Evolutionary conservation across 2,113 vertebrate genomes (phyloP).

Genomic region (Scomber colias): DNA sequence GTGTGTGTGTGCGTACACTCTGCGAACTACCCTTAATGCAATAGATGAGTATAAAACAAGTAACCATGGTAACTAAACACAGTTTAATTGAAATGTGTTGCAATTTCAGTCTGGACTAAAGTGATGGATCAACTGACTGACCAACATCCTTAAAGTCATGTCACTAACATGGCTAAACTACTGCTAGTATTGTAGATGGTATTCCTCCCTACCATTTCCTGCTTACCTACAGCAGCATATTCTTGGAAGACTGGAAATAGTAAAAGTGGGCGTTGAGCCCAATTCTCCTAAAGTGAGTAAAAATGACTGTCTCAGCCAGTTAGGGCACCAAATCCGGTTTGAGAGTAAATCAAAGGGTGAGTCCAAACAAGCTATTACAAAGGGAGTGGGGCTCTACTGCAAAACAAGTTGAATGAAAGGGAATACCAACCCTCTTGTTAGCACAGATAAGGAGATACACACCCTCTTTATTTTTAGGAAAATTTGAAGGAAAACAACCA

Average conservation of each 20-base stretch:
- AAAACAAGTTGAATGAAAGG: slow-evolving; percentile 45
- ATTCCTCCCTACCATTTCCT: slow-evolving; percentile 14
- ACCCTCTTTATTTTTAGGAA: slow-evolving; percentile 40
- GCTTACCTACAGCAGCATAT: slow-evolving; percentile 39
- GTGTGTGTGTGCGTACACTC: too few relatives aligned
- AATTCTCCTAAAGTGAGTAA: slow-evolving; percentile 19
- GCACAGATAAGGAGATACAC: slow-evolving; percentile 35
- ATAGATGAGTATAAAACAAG: too few relatives aligned
- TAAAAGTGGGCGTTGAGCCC: slow-evolving; percentile 39
- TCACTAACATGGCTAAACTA: neutral
- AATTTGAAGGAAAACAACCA: slow-evolving; percentile 37
- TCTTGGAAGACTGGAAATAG: slow-evolving; percentile 26
- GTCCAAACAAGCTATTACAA: slow-evolving; percentile 54
- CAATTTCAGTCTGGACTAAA: neutral
- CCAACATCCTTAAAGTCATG: neutral
- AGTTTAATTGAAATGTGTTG: neutral
- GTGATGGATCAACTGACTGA: neutral
- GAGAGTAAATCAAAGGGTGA: slow-evolving; percentile 26
- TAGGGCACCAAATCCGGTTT: slow-evolving; percentile 36
- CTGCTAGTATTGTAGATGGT: neutral
- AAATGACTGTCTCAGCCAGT: slow-evolving; percentile 4
- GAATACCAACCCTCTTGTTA: slow-evolving; percentile 38
- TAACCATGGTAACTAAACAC: too few relatives aligned
- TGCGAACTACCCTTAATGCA: too few relatives aligned
- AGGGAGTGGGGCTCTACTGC: slow-evolving; percentile 27